Percentiles rank a stretch among this genome's conserved stretches.
Evolutionary conservation across 2,113 vertebrate genomes (phyloP).

Genomic region (Casuarius casuarius): DNA sequence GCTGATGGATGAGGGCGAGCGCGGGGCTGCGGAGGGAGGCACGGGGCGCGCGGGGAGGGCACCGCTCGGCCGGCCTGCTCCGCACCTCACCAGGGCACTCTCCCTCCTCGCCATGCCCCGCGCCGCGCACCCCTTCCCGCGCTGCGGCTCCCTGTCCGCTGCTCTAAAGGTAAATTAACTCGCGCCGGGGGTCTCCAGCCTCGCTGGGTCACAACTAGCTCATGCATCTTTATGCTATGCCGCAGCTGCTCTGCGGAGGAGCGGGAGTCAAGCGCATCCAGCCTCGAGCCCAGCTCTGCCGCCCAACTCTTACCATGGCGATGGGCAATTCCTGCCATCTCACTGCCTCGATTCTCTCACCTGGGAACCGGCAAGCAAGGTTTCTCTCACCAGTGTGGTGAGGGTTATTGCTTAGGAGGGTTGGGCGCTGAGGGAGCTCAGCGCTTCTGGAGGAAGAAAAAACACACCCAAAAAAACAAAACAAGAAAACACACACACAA

Average conservation of each 20-base stretch:
- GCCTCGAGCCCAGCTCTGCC: not conserved
- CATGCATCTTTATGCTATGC: not conserved
- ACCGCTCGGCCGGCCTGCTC: not conserved
- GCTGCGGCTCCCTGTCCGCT: not conserved
- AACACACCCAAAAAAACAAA: not conserved
- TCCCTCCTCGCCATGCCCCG: not conserved
- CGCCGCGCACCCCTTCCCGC: not conserved
- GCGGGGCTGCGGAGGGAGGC: not conserved
- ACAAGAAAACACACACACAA: not conserved
- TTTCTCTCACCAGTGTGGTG: not conserved
- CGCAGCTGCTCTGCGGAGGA: not conserved
- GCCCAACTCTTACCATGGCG: conserved; percentile 56
- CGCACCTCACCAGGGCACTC: not conserved
- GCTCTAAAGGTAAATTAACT: not conserved
- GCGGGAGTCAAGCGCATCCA: not conserved
- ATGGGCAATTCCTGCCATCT: conserved; percentile 54
- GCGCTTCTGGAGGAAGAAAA: not conserved
- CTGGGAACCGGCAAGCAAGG: not conserved
- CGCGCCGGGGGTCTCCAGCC: not conserved
- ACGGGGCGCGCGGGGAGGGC: too few relatives aligned
- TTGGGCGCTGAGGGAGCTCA: not conserved
- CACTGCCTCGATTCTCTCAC: conserved; percentile 35
- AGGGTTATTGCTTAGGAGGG: not conserved
- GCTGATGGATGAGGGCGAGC: conserved; percentile 1
- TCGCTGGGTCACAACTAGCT: not conserved